Conservation (phyloP, 2,888 invertebrate genomes). For the Noctua fimbriata region DNA sequence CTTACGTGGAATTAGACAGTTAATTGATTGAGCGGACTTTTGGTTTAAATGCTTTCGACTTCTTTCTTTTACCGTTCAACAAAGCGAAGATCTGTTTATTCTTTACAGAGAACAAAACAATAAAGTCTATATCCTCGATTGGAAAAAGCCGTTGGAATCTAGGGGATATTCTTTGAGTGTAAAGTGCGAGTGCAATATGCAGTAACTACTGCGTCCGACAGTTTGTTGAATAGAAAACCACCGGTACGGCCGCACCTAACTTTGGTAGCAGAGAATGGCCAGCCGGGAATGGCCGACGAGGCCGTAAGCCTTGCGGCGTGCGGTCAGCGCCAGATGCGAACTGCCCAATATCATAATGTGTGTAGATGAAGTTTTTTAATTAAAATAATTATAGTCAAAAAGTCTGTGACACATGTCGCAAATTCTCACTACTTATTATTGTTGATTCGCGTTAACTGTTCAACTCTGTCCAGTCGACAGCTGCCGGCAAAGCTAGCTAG, state of each 20-base stretch:
- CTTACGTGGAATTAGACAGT: background rate
- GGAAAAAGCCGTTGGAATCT: constrained; percentile 24
- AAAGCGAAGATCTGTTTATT: background rate
- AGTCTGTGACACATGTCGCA: background rate
- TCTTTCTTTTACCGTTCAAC: background rate
- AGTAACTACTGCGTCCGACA: constrained; percentile 69
- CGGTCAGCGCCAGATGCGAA: constrained; percentile 52
- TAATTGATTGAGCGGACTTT: background rate
- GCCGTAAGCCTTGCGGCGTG: constrained; percentile 37
- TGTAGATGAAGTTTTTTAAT: constrained; percentile 17
- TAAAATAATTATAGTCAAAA: constrained; percentile 11
- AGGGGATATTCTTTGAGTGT: constrained; percentile 29
- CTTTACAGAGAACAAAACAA: background rate
- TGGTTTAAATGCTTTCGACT: background rate
- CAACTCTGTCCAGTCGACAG: background rate
- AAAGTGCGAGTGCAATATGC: constrained; percentile 67
- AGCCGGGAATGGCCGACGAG: constrained; percentile 11
- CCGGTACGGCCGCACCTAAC: constrained; percentile 47
- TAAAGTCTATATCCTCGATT: background rate
- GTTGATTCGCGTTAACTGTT: background rate
- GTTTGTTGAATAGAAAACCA: constrained; percentile 62
- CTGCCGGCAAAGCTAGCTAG: background rate
- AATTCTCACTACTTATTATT: background rate
- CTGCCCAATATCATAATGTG: constrained; percentile 32
- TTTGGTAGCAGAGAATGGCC: constrained; percentile 31